Base-by-base conservation (phyloP, 2,888 invertebrate genomes). In the Pollenia amentaria region DNA sequence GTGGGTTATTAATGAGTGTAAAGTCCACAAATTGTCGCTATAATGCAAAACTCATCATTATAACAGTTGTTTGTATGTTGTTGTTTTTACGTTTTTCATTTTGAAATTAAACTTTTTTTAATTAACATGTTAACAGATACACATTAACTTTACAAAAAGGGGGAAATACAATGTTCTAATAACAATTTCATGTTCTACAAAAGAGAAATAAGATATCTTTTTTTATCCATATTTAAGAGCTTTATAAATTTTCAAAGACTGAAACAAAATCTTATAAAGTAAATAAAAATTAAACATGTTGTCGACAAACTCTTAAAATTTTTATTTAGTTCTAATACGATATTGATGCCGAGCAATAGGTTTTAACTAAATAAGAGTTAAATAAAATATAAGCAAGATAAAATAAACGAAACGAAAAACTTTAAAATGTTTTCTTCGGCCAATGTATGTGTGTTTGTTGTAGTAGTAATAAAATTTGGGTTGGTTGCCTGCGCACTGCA, bases 401-500 rank as follows among this genome's bases (percentile, higher is more conserved):
- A n/a, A n/a, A n/a, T n/a, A 64, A 69, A 42, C n/a, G 16, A 62
- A 67, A 42, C 38, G 11, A 51, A 55, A 64, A 29, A 72, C 12
- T 9, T 51, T 46, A 42, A 42, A 65, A 65, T 73, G 73, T 29
- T 3, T n/a, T 46, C 18, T 82, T 62, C 53, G 76, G 53, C 16
- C 44, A 69, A 53, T 46, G 46, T 3, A 2, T 18, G 62, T 69
- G 16, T 69, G n/a, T 10, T 69, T 60, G 51, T 60, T 85, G 46
- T 48, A 42, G 42, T 64, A 8, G 67, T 60, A 29, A 6, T 29
- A 29, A 29, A 29, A 29, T 29, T 29, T 65, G 44, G 48, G n/a
- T 62, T 67, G n/a, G 29, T 53, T 70, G 14, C 55, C 16, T 29
- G 16, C 21, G 46, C 53, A 29, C 38, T 76, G 64, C 75, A 65